Conservation (phyloP, 2,113 vertebrate genomes). For the Platysteira castanea region DNA sequence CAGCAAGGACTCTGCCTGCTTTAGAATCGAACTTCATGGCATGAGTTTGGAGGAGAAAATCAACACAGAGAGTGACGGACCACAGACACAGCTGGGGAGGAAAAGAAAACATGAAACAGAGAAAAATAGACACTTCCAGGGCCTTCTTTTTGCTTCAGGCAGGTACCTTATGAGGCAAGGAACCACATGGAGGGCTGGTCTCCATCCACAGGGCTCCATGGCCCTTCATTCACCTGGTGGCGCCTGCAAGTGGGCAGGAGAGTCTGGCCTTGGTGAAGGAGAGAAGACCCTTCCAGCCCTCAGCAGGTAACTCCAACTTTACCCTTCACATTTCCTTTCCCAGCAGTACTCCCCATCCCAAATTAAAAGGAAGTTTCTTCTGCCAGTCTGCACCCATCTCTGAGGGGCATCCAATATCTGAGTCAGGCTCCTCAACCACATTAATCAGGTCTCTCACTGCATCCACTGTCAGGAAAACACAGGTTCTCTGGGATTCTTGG, state of each 20-base stretch:
- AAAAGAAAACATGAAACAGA: neutral
- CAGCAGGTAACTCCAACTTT: neutral
- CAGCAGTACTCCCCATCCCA: neutral
- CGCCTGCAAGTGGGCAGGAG: neutral
- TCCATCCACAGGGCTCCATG: neutral
- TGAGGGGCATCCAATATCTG: rapidly evolving
- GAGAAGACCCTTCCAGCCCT: neutral
- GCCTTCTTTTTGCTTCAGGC: neutral
- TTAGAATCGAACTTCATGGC: rapidly evolving
- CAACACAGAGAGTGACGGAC: neutral
- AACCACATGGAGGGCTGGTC: neutral
- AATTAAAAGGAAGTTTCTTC: neutral
- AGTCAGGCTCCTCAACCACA: rapidly evolving
- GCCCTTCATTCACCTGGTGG: neutral
- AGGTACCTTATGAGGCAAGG: neutral
- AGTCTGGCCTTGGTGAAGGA: neutral
- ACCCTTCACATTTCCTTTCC: neutral
- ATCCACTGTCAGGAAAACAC: neutral
- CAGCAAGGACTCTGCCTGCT: neutral
- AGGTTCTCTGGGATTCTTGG: neutral
- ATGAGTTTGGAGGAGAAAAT: neutral
- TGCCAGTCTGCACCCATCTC: neutral
- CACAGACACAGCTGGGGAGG: neutral
- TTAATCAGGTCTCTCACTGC: rapidly evolving
- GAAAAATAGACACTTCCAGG: neutral